phyloP scores from a whole-genome alignment of 2,113 vertebrate species.

The Candoia aspera region DNA sequence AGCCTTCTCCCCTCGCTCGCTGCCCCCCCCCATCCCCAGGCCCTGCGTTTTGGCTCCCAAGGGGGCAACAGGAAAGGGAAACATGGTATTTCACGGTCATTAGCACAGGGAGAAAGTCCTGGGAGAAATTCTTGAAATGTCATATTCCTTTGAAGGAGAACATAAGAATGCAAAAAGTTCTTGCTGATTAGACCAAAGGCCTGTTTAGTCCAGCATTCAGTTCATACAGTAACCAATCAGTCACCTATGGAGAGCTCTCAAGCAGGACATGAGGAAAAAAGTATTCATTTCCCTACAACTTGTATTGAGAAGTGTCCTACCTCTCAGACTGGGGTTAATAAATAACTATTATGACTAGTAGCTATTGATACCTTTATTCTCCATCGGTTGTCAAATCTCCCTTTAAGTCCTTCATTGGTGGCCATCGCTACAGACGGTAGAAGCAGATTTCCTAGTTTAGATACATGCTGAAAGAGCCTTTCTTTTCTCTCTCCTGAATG shows the following conservation, averaged over 20 bases:
- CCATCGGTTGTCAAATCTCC: not conserved
- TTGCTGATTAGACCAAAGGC: not conserved
- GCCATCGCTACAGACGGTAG: not conserved
- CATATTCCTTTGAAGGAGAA: not conserved
- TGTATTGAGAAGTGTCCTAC: not conserved
- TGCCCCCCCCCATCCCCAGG: constrained; percentile 59
- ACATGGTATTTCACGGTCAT: constrained; percentile 63
- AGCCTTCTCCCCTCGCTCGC: constrained; percentile 19
- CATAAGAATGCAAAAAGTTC: not conserved
- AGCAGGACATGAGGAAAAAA: not conserved
- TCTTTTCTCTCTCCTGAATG: not conserved
- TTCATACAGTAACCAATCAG: not conserved
- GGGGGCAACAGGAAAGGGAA: constrained; percentile 65
- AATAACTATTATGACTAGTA: not conserved
- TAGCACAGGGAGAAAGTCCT: constrained; percentile 41
- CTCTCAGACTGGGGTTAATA: not conserved
- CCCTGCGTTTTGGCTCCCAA: constrained; percentile 61
- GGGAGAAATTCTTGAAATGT: not conserved
- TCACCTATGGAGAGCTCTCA: not conserved
- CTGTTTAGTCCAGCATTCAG: not conserved
- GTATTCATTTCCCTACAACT: not conserved
- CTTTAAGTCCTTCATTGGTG: not conserved
- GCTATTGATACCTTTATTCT: not conserved
- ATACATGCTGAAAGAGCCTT: not conserved
- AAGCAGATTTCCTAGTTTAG: not conserved